Percentiles rank a stretch among this genome's conserved stretches.
These are phyloP conservation scores for Lota lota DNA, from an alignment of 2,113 vertebrate genomes.

Conservation along the genomic window DNA sequence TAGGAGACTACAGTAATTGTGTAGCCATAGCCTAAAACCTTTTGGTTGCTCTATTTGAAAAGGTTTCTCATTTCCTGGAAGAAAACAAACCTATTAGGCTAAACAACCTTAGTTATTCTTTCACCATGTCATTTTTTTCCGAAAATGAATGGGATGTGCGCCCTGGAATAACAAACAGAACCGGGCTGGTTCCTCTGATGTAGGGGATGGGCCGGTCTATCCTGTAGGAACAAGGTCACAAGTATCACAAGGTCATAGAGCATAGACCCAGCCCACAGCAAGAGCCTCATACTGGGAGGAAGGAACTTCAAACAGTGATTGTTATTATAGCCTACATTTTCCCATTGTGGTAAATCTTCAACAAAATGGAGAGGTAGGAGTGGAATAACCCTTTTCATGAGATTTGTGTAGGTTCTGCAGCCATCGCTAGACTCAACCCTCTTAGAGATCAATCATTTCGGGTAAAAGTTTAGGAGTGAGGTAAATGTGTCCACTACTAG, in stretches of 20 bases:
- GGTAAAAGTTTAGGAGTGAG: no score
- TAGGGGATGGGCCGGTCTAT: constrained; percentile 11
- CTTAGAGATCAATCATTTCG: no score
- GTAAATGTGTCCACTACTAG: no score
- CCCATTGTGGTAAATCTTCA: background rate
- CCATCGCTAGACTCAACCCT: no score
- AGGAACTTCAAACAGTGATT: background rate
- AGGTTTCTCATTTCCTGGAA: constrained; percentile 45
- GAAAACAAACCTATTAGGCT: constrained; percentile 17
- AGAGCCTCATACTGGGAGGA: constrained; percentile 7
- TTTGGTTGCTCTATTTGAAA: constrained; percentile 33
- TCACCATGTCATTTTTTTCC: constrained; percentile 15
- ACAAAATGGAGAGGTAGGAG: background rate
- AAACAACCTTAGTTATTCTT: constrained; percentile 7
- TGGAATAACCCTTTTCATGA: no score
- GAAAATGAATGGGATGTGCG: constrained; percentile 15
- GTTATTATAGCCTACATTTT: background rate
- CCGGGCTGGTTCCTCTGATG: constrained; percentile 31
- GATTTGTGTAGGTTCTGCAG: no score
- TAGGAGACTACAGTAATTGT: constrained; percentile 21
- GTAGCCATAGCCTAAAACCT: background rate
- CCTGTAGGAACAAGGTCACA: constrained; percentile 41
- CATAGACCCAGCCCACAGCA: constrained; percentile 20
- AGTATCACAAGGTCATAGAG: constrained; percentile 41
- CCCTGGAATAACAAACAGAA: constrained; percentile 60